A percentile compares a stretch with the other conserved stretches of the same genome.
These are phyloP conservation scores for Stegodyphus dumicola DNA, from an alignment of 1,140 invertebrate species.

Conservation along the genomic window DNA sequence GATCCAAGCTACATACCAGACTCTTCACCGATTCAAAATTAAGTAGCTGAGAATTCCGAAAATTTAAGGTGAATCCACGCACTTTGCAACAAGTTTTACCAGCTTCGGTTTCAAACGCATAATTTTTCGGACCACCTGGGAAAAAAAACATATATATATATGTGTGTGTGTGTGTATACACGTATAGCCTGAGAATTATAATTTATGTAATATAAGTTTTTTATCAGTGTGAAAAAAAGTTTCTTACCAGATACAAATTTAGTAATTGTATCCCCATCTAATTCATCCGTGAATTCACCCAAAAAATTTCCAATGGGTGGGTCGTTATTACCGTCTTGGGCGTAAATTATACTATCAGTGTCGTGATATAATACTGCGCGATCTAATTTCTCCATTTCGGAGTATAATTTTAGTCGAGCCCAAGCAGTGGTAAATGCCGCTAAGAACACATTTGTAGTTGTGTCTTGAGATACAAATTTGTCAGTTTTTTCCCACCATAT, in stretches of 20 bases:
- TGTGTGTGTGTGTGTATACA: not conserved
- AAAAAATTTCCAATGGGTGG: not conserved
- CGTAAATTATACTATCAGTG: not conserved
- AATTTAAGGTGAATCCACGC: not conserved
- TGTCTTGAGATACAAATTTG: not conserved
- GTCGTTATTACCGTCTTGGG: not conserved
- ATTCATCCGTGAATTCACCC: not conserved
- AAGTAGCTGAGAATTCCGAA: not conserved
- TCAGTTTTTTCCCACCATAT: no score
- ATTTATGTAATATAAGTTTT: not conserved
- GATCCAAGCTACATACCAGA: not conserved
- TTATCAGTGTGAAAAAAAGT: not conserved
- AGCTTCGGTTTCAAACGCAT: not conserved
- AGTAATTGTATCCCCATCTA: not conserved
- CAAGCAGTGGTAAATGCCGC: not conserved
- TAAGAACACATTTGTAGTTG: not conserved
- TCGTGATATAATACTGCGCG: not conserved
- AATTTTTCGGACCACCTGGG: slow-evolving; percentile 1
- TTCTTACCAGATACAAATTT: not conserved
- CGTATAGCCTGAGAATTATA: not conserved
- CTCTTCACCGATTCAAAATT: not conserved
- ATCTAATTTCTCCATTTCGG: not conserved
- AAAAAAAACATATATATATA: not conserved
- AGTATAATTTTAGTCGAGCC: not conserved
- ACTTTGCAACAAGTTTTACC: not conserved